Conservation (phyloP, 1,140 invertebrate genomes). For the silkworm (Bombyx mori) region DNA sequence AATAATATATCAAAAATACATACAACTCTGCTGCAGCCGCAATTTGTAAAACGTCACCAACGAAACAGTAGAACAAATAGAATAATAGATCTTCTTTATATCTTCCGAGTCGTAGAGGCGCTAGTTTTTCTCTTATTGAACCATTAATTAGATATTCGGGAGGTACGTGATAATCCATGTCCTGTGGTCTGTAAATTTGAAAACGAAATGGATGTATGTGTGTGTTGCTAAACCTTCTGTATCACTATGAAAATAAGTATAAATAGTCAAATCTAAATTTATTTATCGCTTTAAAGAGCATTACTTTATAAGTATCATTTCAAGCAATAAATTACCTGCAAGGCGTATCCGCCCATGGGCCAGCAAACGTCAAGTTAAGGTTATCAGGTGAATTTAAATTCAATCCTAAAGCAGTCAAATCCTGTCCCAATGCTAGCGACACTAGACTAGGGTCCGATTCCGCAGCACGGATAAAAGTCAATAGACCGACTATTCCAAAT, state of each 20-base stretch:
- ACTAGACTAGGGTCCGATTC: constrained; percentile 97
- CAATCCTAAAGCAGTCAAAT: constrained; percentile 96
- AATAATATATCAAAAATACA: constrained; percentile 59
- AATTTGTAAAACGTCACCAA: constrained; percentile 97
- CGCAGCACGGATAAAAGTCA: constrained; percentile 97
- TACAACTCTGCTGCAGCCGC: constrained; percentile 97
- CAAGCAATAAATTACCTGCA: constrained; percentile 74
- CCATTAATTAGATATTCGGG: constrained; percentile 98
- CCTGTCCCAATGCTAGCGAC: constrained; percentile 95
- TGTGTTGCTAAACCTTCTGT: neutral
- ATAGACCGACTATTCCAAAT: constrained; percentile 97
- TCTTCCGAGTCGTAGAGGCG: constrained; percentile 94
- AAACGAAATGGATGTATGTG: neutral
- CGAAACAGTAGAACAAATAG: constrained; percentile 99
- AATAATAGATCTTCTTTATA: constrained; percentile 99
- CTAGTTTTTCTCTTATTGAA: constrained; percentile 92
- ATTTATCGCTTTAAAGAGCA: too few relatives aligned
- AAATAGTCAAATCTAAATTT: neutral
- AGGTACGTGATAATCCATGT: constrained; percentile 98
- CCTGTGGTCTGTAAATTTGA: constrained; percentile 83
- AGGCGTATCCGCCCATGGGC: constrained; percentile 97
- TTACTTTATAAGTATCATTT: neutral
- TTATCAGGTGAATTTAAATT: constrained; percentile 98
- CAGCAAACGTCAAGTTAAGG: constrained; percentile 96
- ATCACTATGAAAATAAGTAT: neutral